A percentile compares a stretch with the other conserved stretches of the same genome.
Conservation (phyloP, 2,797 vertebrate genomes). For the Diceros bicornis region DNA sequence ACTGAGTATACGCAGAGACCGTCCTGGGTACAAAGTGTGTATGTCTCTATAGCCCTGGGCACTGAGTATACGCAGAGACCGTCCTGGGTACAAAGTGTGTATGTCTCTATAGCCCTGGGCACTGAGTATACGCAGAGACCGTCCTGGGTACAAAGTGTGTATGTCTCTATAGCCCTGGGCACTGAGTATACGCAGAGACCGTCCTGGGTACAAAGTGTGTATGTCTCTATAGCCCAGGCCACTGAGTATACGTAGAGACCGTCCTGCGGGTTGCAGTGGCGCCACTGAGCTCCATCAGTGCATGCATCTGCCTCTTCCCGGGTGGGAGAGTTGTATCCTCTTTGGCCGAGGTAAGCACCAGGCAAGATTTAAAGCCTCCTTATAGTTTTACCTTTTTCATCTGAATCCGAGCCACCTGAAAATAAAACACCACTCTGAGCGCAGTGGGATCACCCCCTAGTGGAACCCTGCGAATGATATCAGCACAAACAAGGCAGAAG, state of each 20-base stretch:
- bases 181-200: neutral
- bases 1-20: neutral
- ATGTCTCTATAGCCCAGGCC: too few species aligned
- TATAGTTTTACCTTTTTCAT: neutral
- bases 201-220: neutral
- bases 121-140: neutral
- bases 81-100: neutral
- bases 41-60: too few species aligned
- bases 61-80: neutral
- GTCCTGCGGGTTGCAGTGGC: neutral
- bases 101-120: too few species aligned
- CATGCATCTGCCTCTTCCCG: neutral
- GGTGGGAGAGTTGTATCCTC: neutral
- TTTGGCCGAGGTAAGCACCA: neutral
- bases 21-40: neutral
- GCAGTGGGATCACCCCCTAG: neutral
- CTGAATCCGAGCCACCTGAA: slow-evolving; percentile 43
- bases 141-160: neutral
- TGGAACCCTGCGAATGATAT: slow-evolving; percentile 69
- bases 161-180: too few species aligned
- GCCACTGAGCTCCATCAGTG: neutral
- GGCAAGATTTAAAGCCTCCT: neutral
- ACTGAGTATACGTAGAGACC: neutral
- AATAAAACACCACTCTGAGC: slow-evolving; percentile 39
- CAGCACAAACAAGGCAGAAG: neutral